Percentiles rank a stretch among this genome's conserved stretches.
These are phyloP conservation scores for Numida meleagris DNA, from an alignment of 2,113 vertebrate species.

Conservation along the genomic window DNA sequence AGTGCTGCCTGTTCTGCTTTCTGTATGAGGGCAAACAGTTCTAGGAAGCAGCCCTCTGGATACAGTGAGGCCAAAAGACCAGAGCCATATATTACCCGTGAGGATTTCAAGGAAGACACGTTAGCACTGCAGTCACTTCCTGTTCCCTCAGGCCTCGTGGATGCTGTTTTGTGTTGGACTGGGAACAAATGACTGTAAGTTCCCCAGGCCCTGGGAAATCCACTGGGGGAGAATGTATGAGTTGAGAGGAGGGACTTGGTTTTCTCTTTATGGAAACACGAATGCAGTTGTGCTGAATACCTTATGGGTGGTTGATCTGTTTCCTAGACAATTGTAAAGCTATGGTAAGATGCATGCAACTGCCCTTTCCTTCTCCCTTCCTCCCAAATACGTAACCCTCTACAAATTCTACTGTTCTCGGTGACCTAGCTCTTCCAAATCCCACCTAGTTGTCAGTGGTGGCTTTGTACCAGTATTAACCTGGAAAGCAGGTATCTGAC, in stretches of 20 bases:
- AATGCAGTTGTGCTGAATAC: neutral
- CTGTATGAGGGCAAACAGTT: neutral
- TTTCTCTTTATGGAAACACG: neutral
- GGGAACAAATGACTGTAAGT: neutral
- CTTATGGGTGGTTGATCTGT: neutral
- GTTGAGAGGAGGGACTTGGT: neutral
- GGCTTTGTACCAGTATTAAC: neutral
- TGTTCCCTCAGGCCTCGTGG: neutral
- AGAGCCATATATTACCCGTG: neutral
- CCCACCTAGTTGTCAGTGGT: neutral
- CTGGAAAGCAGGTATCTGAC: neutral
- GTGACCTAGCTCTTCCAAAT: neutral
- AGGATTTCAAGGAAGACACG: neutral
- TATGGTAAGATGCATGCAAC: neutral
- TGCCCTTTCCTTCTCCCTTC: neutral
- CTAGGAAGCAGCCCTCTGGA: neutral
- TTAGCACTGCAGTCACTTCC: neutral
- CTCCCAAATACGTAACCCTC: neutral
- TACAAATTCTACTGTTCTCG: neutral
- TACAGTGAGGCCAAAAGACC: neutral
- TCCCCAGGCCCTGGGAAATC: neutral
- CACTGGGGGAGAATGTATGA: accelerated
- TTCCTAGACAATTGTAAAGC: neutral
- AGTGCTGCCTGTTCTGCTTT: neutral
- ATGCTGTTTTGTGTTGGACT: neutral